Conservation (phyloP, 2,797 vertebrate genomes). For the Mormyrus hasselquistii region DNA sequence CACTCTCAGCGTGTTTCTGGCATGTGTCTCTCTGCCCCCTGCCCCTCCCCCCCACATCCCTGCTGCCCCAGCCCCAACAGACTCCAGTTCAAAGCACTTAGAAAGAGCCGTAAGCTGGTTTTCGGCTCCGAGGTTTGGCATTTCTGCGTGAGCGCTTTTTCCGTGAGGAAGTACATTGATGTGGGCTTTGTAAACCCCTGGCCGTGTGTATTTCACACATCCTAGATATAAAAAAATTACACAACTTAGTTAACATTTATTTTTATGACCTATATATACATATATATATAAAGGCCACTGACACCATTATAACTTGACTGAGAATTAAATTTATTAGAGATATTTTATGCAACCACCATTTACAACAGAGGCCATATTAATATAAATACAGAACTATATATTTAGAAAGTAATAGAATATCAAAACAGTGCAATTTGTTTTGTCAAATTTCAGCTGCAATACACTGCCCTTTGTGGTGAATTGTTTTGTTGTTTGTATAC, state of each 20-base stretch:
- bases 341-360: background rate
- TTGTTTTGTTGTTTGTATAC: background rate
- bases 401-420: background rate
- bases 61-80: background rate
- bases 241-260: background rate
- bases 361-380: background rate
- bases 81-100: conserved; percentile 14
- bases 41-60: background rate
- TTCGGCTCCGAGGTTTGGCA: background rate
- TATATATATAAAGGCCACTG: background rate
- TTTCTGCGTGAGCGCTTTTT: background rate
- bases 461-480: background rate
- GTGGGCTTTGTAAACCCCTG: background rate
- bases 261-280: background rate
- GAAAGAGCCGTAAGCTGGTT: conserved; percentile 16
- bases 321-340: background rate
- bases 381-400: background rate
- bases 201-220: background rate
- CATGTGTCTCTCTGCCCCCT: background rate
- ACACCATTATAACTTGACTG: background rate
- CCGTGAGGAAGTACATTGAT: background rate
- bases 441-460: background rate
- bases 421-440: background rate
- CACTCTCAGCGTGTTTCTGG: background rate
- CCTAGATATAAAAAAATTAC: background rate